These are phyloP conservation scores for Aldabrachelys gigantea DNA, from an alignment of 2,113 vertebrate genomes.

Conservation along the genomic window DNA sequence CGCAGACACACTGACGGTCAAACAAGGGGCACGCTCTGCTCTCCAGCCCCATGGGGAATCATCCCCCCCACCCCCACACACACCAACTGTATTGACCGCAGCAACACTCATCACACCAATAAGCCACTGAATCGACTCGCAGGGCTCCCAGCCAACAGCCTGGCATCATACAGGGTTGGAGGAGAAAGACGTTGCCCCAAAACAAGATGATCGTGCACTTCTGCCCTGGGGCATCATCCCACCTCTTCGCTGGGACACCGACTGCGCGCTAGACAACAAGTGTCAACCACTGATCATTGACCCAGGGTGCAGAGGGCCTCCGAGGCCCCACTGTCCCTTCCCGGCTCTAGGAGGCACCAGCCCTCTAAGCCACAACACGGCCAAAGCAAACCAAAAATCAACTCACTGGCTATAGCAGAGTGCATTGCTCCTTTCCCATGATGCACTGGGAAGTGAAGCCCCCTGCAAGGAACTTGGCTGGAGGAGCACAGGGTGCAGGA, in stretches of 20 bases:
- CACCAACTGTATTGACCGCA: too few species aligned
- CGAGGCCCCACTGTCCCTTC: neutral
- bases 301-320: too few species aligned
- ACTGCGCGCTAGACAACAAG: neutral
- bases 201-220: neutral
- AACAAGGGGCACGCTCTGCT: neutral
- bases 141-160: too few species aligned
- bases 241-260: too few species aligned
- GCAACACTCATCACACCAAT: neutral
- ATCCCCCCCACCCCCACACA: too few species aligned
- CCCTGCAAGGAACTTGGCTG: neutral
- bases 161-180: too few species aligned
- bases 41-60: neutral
- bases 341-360: neutral
- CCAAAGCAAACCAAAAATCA: neutral
- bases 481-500: neutral
- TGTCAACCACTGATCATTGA: neutral
- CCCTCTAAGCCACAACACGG: neutral
- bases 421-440: too few species aligned
- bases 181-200: too few species aligned
- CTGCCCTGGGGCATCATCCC: neutral
- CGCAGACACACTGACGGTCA: too few species aligned
- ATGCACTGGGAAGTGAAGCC: too few species aligned
- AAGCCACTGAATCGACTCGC: neutral
- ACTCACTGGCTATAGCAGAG: neutral